Percentiles rank a stretch among this genome's conserved stretches.
These are phyloP conservation scores for Ptiloglossa arizonensis DNA, from an alignment of 1,140 invertebrate genomes.

Conservation along the genomic window DNA sequence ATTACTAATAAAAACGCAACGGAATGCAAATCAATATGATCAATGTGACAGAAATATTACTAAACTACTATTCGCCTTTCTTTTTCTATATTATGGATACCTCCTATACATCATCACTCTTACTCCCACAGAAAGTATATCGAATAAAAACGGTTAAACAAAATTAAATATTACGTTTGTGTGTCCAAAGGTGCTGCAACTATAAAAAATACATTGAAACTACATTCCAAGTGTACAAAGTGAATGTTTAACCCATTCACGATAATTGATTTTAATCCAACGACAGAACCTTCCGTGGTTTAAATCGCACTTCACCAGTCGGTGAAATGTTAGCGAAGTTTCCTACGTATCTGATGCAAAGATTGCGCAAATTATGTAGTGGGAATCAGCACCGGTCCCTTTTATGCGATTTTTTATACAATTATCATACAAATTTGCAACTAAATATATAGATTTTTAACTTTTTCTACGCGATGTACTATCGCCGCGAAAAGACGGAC, in stretches of 20 bases:
- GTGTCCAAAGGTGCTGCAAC: background rate
- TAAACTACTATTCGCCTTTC: background rate
- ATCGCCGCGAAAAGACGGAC: slow-evolving; percentile 27
- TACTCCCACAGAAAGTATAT: background rate
- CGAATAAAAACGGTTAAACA: background rate
- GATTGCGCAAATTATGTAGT: background rate
- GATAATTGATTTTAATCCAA: slow-evolving; percentile 19
- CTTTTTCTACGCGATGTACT: slow-evolving; percentile 41
- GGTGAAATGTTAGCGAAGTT: slow-evolving; percentile 40
- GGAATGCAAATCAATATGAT: background rate
- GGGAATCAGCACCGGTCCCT: background rate
- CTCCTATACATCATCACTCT: background rate
- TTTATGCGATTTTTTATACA: background rate
- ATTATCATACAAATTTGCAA: background rate
- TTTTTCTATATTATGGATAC: background rate
- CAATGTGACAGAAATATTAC: background rate
- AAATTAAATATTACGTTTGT: background rate
- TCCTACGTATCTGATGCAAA: background rate
- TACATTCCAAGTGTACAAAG: background rate
- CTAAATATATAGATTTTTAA: slow-evolving; percentile 41
- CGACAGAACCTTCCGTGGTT: slow-evolving; percentile 17
- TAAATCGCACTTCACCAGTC: slow-evolving; percentile 36
- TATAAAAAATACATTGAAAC: background rate
- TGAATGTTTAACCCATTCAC: background rate
- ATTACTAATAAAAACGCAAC: background rate